Base-by-base conservation (phyloP, 2,113 vertebrate species). In the Phrynocephalus versicolor region DNA sequence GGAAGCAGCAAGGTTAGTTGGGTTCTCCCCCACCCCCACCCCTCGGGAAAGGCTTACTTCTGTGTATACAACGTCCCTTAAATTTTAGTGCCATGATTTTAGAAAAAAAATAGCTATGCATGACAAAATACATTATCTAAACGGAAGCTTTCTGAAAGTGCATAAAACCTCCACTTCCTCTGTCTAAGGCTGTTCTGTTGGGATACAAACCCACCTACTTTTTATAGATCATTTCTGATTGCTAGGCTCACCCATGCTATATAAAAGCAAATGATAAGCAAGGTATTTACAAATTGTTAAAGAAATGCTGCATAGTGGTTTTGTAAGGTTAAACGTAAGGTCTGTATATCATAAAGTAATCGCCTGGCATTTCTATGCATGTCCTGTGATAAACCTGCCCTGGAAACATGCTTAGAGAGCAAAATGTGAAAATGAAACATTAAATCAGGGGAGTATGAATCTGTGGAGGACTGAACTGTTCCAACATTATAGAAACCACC, bases 351-450 rank as follows among this genome's bases (percentile, higher is more conserved):
- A 41, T 35, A 30, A 0, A 25, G 57, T 23, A 10, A 30, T 27
- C 15, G 30, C 1, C 21, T 77, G n/a, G 16, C 69, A 30, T 19
- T 75, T 27, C 62, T 57, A 82, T 70, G 79, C 23, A 13, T 0
- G 6, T 3, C 0, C 25, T n/a, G 62, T 37, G 6, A 1, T 18
- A 0, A 0, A 12, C 58, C 10, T 51, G 45, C 45, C 65, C 13
- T 35, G 41, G 55, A 25, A 69, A 58, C 19, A 37, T 82, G 10
- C 27, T 87, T 3, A 1, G 25, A n/a, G 78, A 18, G n/a, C 14
- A 67, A 83, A 62, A 51, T 51, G 45, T 51, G 45, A 51, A 51
- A 25, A 67, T 12, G 27, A 30, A 65, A 15, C 23, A 65, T 65
- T 65, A 65, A 8, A 25, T 65, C n/a, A 10, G n/a, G 14, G 21